Evolutionary conservation across 2,888 invertebrate genomes (phyloP), one percentile per base, ranked within the genome.

Genomic region (Drosophila acutilabella): DNA sequence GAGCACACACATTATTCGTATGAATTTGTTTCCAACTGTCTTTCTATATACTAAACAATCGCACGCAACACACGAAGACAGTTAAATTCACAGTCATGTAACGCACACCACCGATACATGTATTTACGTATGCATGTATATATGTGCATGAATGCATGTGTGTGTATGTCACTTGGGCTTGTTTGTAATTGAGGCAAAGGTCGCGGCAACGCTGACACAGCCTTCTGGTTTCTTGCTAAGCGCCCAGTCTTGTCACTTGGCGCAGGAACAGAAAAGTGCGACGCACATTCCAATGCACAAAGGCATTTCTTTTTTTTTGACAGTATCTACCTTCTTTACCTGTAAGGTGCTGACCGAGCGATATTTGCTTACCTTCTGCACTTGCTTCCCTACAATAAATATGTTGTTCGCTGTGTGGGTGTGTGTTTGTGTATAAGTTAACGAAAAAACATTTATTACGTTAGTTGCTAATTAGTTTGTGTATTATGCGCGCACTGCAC

Each of bases 161-260:
- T 75, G 66, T 81, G 70, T 81, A 73, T 81, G 76, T 65, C 79
- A 80, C 58, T 65, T 62, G 70, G 62, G 65, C 70, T 83, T 78
- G 82, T 74, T 82, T 79, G 86, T 80, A 86, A 86, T 81, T 81
- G 81, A 85, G 84, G 84, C 85, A 85, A 85, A 85, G 85, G 85
- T 85, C 85, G 85, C 84, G 79, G 71, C 58, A 58, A 52, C 52
- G 57, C 61, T 67, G 51, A 62, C 44, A 65, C 44, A 72, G 59
- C 14, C 61, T 71, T 64, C 51, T 62, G 36, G 13, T 36, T 58
- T 23, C 40, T 30, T 58, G 30, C 40, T 23, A 36, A 48, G 48
- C 50, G 38, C 47, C 59, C 36, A 61, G 20, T 36, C 20, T 67
- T 30, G 7, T 14, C 41, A 58, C 44, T 48, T 45, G 14, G 14